phyloP scores from a whole-genome alignment of 1,140 invertebrate species.

The Venturia canescens region DNA sequence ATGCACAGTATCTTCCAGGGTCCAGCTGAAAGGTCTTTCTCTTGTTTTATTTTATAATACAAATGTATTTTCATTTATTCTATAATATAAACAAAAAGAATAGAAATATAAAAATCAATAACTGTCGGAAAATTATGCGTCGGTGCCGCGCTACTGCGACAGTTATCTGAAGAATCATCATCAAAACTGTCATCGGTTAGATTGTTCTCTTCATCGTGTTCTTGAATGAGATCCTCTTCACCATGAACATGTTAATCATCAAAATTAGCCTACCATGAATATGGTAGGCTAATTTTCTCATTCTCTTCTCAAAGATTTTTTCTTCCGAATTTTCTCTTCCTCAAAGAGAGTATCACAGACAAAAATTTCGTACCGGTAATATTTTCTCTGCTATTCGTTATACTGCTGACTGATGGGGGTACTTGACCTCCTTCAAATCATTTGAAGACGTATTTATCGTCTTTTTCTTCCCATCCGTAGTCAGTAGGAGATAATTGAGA shows the following conservation, averaged over 20 bases:
- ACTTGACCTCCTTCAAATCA: constrained; percentile 17
- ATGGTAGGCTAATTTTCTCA: too few species aligned
- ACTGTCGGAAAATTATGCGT: background rate
- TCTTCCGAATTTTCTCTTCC: too few species aligned
- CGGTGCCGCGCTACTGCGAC: background rate
- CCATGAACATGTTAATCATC: constrained; percentile 1
- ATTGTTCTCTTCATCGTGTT: constrained; percentile 3
- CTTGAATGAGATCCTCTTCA: background rate
- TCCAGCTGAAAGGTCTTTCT: background rate
- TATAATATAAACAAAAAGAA: background rate
- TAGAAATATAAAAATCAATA: background rate
- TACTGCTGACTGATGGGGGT: constrained; percentile 20
- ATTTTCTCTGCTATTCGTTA: constrained; percentile 30
- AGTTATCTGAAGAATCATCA: background rate
- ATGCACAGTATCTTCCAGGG: background rate
- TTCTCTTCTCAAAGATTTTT: too few species aligned
- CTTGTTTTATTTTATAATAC: background rate
- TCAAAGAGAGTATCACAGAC: constrained; percentile 16
- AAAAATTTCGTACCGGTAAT: constrained; percentile 28
- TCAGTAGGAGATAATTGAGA: constrained; percentile 21
- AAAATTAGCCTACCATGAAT: constrained; percentile 16
- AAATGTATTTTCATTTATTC: too few species aligned
- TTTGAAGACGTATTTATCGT: constrained; percentile 8
- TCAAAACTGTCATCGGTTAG: background rate
- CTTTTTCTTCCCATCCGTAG: constrained; percentile 26